Percentiles rank a stretch among this genome's conserved stretches.
These are phyloP conservation scores for Rosalia funebris DNA, from an alignment of 2,888 invertebrate species.

Conservation along the genomic window DNA sequence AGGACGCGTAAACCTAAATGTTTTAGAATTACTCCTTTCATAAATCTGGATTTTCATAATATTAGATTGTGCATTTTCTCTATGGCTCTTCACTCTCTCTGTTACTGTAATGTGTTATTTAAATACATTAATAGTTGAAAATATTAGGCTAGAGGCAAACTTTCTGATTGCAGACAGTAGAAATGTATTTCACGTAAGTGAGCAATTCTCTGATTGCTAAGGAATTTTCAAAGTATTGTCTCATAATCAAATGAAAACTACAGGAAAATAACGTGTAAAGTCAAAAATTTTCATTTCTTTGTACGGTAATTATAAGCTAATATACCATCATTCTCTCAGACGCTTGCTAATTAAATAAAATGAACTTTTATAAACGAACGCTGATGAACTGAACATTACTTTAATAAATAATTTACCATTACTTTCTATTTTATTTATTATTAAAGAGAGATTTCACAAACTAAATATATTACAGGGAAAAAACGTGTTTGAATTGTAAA, in stretches of 20 bases:
- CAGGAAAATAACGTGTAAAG: background rate
- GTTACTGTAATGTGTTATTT: no score
- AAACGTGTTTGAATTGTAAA: background rate
- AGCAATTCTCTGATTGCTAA: no score
- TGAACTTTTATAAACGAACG: background rate
- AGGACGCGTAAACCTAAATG: no score
- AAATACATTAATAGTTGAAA: no score
- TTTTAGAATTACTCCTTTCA: no score
- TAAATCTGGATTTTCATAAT: no score
- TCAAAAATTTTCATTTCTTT: background rate
- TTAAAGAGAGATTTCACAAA: background rate
- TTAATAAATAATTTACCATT: slow-evolving; percentile 1
- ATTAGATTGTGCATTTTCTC: no score
- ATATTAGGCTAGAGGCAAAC: no score
- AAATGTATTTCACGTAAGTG: no score
- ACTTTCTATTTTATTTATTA: slow-evolving; percentile 1
- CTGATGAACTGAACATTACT: background rate
- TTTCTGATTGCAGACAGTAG: no score
- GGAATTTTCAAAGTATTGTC: no score
- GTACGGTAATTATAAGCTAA: slow-evolving; percentile 1
- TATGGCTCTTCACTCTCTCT: no score
- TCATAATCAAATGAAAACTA: slow-evolving; percentile 1
- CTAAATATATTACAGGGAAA: slow-evolving; percentile 2
- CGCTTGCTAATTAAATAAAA: background rate
- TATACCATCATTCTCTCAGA: background rate